Base-by-base conservation (phyloP, 2,113 vertebrate species). In the Pavo muticus region DNA sequence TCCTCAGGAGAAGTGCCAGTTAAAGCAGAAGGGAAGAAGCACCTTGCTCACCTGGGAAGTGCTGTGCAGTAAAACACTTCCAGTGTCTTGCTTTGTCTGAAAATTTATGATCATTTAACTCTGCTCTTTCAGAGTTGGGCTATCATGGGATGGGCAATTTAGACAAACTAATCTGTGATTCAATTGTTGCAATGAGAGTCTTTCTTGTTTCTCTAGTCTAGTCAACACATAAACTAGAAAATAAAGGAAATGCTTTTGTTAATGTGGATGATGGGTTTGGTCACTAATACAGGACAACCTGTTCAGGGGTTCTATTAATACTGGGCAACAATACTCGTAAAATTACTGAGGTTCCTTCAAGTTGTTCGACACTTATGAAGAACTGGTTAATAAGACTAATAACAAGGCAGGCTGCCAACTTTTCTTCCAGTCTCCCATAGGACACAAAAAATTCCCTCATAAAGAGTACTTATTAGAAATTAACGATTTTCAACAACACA, bases 41-140 rank as follows among this genome's bases (percentile, higher is more conserved):
- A 25, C 11, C 52, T n/a, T 72, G 10, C 8, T 6, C 0, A 1
- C 4, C 17, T n/a, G 8, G 5, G 32, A 29, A 39, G 10, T 39
- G 40, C 14, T 47, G 9, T 18, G 25, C 47, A 52, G 21, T 12
- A 56, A 47, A 5, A 9, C 5, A 4, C 2, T 8, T 76, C 21
- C 35, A 40, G 10, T 42, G 4, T 45, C 7, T 25, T 57, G n/a
- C 2, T 1, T 60, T 54, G 4, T 71, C 30, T 68, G 70, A 85
- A 76, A 37, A 7, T 57, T 2, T n/a, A 17, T 6, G 6, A 8
- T n/a, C 32, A 39, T 6, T 14, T 65, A 79, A n/a, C 15, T 74
- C n/a, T 9, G 9, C 32, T 17, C 19, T 47, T 42, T 13, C 42
- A 42, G 42, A 42, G 4, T 19, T 40, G 6, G 25, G 12, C 3